Evolutionary conservation across 2,888 invertebrate genomes (phyloP).

Genomic region (Magallana nippona): DNA sequence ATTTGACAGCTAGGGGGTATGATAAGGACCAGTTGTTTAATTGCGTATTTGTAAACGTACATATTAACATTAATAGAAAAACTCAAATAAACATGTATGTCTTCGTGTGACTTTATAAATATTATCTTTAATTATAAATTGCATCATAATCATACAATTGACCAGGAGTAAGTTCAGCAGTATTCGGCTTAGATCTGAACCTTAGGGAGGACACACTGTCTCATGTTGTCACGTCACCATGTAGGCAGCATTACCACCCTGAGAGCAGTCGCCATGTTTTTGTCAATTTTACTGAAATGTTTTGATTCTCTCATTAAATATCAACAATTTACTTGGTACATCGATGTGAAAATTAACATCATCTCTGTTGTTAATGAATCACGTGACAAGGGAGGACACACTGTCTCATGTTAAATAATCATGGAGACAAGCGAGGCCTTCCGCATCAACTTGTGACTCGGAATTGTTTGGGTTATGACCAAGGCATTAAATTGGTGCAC

Average conservation of each 20-base stretch:
- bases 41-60: no score
- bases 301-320: no score
- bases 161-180: neutral
- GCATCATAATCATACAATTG: neutral
- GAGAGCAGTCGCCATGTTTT: slow-evolving; percentile 58
- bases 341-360: no score
- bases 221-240: slow-evolving; percentile 55
- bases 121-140: no score
- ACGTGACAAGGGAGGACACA: slow-evolving; percentile 66
- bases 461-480: neutral
- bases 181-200: slow-evolving; percentile 46
- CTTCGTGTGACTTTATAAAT: no score
- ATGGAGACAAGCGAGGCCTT: slow-evolving; percentile 63
- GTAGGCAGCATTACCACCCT: slow-evolving; percentile 62
- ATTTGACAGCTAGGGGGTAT: no score
- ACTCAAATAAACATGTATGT: no score
- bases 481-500: slow-evolving; percentile 3
- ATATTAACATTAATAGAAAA: no score
- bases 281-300: no score
- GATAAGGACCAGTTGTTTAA: no score
- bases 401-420: slow-evolving; percentile 63
- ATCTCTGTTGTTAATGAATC: neutral
- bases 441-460: slow-evolving; percentile 50
- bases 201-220: slow-evolving; percentile 71
- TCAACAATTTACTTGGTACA: no score